Evolutionary conservation across 2,888 invertebrate species (phyloP), one percentile per base, ranked within the genome.

Genomic region (Diaprepes abbreviatus): DNA sequence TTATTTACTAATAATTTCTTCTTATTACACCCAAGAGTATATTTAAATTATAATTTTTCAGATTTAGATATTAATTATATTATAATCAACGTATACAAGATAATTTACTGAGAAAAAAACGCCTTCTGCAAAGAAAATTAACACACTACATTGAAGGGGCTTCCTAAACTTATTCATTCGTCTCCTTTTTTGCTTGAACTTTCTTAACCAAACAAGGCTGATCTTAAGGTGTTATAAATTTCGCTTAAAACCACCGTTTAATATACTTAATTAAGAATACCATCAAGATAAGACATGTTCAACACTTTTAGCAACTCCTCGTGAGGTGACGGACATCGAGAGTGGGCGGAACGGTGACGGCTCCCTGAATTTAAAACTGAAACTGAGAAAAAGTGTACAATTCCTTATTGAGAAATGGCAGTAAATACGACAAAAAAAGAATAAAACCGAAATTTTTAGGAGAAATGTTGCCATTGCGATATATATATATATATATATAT

Each of bases 241-340:
- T 60, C 60, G 48, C 66, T 60, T 59, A 66, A 66, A 66, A 54
- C 66, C 54, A 60, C 60, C 59, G 54, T 60, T 66, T 66, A 66
- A 66, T 66, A 66, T 60, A 52, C 54, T 60, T 66, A 66, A 66
- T 66, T 66, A 66, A 66, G 60, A 66, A 59, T 66, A 59, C 60
- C 66, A 66, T 66, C 66, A 60, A 60, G 60, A 59, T 59, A 66
- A 59, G 66, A 66, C 60, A 28, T 60, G 66, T 66, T 66, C 21
- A 66, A 66, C 66, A 66, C 60, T 66, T 54, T 40, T n/a, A 66
- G 52, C 60, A 58, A 57, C 58, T 66, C 60, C 40, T 59, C 24
- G 48, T 40, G 31, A 38, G 54, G 63, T 63, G 64, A 65, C 64
- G 64, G 35, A 65, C 64, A 65, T 31, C 54, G 24, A 55, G 38